phyloP scores from a whole-genome alignment of 2,888 invertebrate species.

The Agriotes lineatus region DNA sequence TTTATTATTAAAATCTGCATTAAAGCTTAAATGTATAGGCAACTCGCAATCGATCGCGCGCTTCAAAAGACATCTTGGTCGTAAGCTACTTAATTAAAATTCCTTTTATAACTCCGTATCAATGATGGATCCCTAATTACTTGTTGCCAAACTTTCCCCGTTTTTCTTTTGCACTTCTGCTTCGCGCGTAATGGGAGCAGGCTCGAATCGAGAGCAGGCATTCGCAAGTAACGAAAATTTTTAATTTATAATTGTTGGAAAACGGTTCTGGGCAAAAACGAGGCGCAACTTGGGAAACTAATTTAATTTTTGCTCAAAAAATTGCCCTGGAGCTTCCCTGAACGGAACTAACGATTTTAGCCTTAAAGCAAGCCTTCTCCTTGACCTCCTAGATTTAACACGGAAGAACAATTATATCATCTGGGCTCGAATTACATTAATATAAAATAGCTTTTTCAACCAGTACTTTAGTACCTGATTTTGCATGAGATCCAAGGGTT shows the following conservation, averaged over 20 bases:
- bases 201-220: constrained; percentile 3
- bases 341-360: too few relatives aligned
- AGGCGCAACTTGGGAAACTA: too few relatives aligned
- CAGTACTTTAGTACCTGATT: too few relatives aligned
- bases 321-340: too few relatives aligned
- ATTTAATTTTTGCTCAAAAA: too few relatives aligned
- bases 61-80: constrained; percentile 32
- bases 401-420: too few relatives aligned
- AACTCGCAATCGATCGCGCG: constrained; percentile 26
- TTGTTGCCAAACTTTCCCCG: constrained; percentile 39
- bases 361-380: too few relatives aligned
- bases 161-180: constrained; percentile 33
- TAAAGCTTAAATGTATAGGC: constrained; percentile 29
- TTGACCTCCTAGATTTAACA: too few relatives aligned
- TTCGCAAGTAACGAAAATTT: not conserved
- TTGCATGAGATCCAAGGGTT: too few relatives aligned
- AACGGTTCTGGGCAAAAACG: not conserved
- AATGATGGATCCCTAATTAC: constrained; percentile 43
- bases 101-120: constrained; percentile 43
- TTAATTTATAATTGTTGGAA: constrained; percentile 13
- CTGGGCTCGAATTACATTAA: too few relatives aligned
- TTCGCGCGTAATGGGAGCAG: constrained; percentile 18
- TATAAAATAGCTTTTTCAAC: too few relatives aligned
- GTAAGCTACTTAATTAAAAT: constrained; percentile 44
- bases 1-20: constrained; percentile 37